Evolutionary conservation across 2,888 invertebrate species (phyloP), one percentile per base, ranked within the genome.

Genomic region (Lordiphosa fenestrarum): DNA sequence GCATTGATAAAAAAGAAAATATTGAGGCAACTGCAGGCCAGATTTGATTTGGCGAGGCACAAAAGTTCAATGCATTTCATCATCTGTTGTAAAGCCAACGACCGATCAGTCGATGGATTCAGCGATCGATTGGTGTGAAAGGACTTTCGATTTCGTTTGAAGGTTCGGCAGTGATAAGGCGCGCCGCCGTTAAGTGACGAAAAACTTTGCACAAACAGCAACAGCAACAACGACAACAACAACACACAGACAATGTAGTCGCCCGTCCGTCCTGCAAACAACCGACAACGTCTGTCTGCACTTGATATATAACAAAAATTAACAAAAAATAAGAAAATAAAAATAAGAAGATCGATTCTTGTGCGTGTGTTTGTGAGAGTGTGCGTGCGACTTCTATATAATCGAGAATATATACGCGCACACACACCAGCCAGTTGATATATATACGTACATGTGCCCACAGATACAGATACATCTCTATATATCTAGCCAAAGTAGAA

Each of bases 401-500:
- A 53, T 44, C 35, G 42, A 37, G 42, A 35, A 25, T 52, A 37
- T 40, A 53, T 47, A 38, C 49, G 42, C 51, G 60, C 52, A 41
- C 47, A 60, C 46, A 65, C 61, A 54, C 5, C 25, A 30, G 9
- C 15, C 15, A 15, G 15, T 15, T 15, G 15, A 15, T 9, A 3
- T 36, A 42, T 47, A 40, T 46, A n/a, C n/a, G 37, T 41, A 41
- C 49, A 51, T 30, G 30, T 30, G 30, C 30, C 30, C 30, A 30
- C 30, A 30, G 30, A 51, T 35, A 41, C 48, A 44, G 25, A 25
- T 58, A 50, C 50, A 52, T 53, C 41, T 57, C 60, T 51, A 73
- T 75, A 74, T 84, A 76, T 84, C 78, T 81, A 77, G 78, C 67
- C 83, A 75, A 84, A 72, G 84, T 75, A 68, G 58, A 77, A 84